Conservation (phyloP, 2,797 vertebrate species). For the Tolypeutes matacus region DNA sequence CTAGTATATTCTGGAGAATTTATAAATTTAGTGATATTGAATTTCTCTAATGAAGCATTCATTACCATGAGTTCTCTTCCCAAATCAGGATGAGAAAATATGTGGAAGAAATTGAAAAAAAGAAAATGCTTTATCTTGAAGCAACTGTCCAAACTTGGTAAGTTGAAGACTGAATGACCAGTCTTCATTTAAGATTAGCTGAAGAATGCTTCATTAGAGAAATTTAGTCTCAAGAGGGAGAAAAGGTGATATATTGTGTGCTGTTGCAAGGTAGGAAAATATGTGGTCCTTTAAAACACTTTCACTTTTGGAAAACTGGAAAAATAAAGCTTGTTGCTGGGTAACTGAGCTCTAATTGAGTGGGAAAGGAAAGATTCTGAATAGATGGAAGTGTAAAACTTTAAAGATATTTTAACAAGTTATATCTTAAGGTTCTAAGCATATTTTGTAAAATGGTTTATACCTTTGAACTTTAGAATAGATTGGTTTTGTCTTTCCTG, state of each 20-base stretch:
- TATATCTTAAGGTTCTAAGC: constrained; percentile 61
- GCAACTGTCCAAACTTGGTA: neutral
- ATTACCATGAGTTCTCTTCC: neutral
- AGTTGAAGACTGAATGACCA: neutral
- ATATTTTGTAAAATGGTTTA: constrained; percentile 77
- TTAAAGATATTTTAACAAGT: constrained; percentile 70
- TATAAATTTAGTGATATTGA: neutral
- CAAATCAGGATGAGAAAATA: neutral
- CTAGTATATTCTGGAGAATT: constrained; percentile 19
- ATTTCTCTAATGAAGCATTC: no score
- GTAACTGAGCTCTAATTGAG: constrained; percentile 26
- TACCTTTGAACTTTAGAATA: constrained; percentile 78
- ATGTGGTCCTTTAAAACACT: neutral
- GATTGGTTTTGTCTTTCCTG: constrained; percentile 71
- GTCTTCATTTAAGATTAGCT: neutral
- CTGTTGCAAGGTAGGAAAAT: neutral
- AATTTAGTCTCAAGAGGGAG: neutral
- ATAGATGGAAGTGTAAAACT: constrained; percentile 31
- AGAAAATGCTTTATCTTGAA: constrained; percentile 16
- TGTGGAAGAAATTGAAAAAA: neutral
- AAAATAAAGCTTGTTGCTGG: constrained; percentile 18
- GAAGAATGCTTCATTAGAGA: constrained; percentile 54
- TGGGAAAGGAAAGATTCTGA: constrained; percentile 36
- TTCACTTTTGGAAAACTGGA: neutral
- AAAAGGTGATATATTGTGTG: neutral